These are phyloP conservation scores for Belgica antarctica DNA, from an alignment of 2,888 invertebrate genomes.

Conservation along the genomic window DNA sequence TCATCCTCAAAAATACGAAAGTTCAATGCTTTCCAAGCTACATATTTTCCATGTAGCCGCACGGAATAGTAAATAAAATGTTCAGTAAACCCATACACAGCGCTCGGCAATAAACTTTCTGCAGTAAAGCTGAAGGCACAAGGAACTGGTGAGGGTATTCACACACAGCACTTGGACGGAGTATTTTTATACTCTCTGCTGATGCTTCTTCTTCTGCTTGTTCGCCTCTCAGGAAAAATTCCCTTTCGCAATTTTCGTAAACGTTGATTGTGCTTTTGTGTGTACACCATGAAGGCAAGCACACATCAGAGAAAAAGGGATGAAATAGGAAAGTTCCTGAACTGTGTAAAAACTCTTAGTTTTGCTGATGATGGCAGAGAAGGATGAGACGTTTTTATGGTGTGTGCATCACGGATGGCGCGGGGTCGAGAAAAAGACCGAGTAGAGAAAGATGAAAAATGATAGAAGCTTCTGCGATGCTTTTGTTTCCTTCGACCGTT, in stretches of 20 bases:
- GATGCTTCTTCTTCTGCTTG: neutral
- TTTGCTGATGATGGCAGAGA: slow-evolving; percentile 37
- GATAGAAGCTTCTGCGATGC: slow-evolving; percentile 33
- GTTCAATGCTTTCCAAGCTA: slow-evolving; percentile 40
- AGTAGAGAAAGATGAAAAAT: slow-evolving; percentile 41
- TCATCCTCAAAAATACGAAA: slow-evolving; percentile 15
- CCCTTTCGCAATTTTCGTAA: slow-evolving; percentile 17
- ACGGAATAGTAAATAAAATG: slow-evolving; percentile 20
- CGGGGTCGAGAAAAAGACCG: slow-evolving; percentile 18
- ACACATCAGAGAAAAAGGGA: neutral
- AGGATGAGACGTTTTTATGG: neutral
- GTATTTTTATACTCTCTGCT: neutral
- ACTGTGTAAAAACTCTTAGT: slow-evolving; percentile 27
- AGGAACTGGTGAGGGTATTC: slow-evolving; percentile 24
- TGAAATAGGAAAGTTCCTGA: slow-evolving; percentile 13
- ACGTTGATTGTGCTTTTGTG: slow-evolving; percentile 43
- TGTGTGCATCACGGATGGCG: neutral
- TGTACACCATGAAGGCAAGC: neutral
- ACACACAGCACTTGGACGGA: slow-evolving; percentile 37
- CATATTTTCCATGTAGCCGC: slow-evolving; percentile 19
- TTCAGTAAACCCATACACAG: slow-evolving; percentile 30
- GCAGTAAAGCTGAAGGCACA: slow-evolving; percentile 31
- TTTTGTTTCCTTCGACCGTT: slow-evolving; percentile 11
- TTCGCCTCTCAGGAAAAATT: slow-evolving; percentile 14
- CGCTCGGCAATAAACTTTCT: slow-evolving; percentile 1